Evolutionary conservation across 2,797 vertebrate genomes (phyloP).

Genomic region (Rhynchonycteris naso): DNA sequence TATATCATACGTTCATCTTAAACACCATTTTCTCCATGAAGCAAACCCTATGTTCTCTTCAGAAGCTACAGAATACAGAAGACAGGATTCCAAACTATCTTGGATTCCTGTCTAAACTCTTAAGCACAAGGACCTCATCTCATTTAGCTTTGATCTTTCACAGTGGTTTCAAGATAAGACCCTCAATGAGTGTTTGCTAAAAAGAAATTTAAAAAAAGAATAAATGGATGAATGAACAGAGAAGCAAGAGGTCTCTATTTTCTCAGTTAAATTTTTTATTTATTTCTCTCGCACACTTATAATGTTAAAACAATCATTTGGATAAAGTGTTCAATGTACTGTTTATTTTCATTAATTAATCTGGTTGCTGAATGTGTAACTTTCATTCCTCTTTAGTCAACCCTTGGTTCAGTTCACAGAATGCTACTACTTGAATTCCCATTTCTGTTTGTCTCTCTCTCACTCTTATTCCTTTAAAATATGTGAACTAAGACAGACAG

Average conservation of each 20-base stretch:
- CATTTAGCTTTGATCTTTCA: not conserved
- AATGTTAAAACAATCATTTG: not conserved
- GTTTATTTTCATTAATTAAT: not conserved
- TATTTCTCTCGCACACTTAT: not conserved
- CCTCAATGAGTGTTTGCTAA: not conserved
- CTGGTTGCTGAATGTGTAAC: not conserved
- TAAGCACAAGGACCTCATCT: not conserved
- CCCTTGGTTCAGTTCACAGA: not conserved
- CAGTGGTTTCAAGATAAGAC: not conserved
- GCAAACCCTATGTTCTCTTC: not conserved
- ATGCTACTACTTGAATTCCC: not conserved
- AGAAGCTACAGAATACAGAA: not conserved
- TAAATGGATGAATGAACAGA: not conserved
- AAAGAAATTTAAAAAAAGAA: not conserved
- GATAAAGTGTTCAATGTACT: not conserved
- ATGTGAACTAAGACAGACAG: not conserved
- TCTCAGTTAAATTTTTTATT: not conserved
- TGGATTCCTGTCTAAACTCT: not conserved
- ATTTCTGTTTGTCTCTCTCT: not conserved
- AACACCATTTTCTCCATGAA: not conserved
- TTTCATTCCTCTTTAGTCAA: not conserved
- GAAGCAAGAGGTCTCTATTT: slow-evolving; percentile 17
- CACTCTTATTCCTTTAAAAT: slow-evolving; percentile 33
- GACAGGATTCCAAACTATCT: no score
- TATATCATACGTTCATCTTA: not conserved